Conservation (phyloP, 2,797 vertebrate species). For the Sebastes reedi region DNA sequence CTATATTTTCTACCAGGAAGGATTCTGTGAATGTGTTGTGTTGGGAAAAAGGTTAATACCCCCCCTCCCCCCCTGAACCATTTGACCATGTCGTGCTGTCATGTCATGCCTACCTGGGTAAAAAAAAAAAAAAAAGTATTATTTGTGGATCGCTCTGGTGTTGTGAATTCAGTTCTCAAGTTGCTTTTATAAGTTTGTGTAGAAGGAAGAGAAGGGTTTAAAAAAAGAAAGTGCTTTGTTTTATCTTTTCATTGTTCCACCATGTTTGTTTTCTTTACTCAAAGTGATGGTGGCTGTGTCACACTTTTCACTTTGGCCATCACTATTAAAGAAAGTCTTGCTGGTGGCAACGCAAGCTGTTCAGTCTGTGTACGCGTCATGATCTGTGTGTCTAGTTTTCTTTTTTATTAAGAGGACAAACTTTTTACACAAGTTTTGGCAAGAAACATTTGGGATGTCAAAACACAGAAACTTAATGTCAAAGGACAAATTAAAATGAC, state of each 20-base stretch:
- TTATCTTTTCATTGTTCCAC: constrained; percentile 69
- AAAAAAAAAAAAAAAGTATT: constrained; percentile 54
- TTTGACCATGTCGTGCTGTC: constrained; percentile 73
- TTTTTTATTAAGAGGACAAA: not conserved
- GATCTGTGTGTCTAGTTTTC: not conserved
- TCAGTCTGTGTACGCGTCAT: constrained; percentile 16
- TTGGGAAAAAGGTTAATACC: constrained; percentile 42
- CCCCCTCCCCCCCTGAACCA: not conserved
- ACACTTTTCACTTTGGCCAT: constrained; percentile 82
- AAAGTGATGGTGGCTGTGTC: constrained; percentile 84
- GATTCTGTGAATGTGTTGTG: constrained; percentile 72
- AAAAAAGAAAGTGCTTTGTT: constrained; percentile 64
- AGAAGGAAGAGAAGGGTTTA: constrained; percentile 54
- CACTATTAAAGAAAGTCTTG: constrained; percentile 93
- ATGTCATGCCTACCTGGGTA: constrained; percentile 61
- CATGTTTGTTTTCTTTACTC: constrained; percentile 66
- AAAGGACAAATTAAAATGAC: not conserved
- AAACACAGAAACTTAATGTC: not conserved
- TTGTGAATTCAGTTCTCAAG: constrained; percentile 76
- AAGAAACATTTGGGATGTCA: not conserved
- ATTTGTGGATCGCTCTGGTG: constrained; percentile 74
- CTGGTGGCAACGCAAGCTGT: constrained; percentile 78
- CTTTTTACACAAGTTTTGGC: not conserved
- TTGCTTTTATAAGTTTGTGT: constrained; percentile 73
- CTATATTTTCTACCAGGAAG: constrained; percentile 51